Conservation (phyloP, 2,888 invertebrate genomes). For the Phanerotoma sp. region DNA sequence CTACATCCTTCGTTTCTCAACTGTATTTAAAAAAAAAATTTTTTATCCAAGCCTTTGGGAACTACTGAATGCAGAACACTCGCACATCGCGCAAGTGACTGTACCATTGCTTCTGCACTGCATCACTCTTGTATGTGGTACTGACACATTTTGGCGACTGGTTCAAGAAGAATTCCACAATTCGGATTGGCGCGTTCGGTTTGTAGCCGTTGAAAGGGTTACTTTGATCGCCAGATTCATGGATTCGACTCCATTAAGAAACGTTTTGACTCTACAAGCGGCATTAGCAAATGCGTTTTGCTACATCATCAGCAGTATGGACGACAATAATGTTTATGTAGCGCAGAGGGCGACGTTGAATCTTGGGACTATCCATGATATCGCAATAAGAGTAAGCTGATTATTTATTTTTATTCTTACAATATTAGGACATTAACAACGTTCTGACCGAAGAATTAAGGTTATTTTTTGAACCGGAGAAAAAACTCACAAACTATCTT, state of each 20-base stretch:
- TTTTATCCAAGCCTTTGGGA: constrained; percentile 84
- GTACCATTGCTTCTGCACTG: constrained; percentile 94
- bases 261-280: constrained; percentile 83
- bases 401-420: background rate
- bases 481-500: too few species aligned
- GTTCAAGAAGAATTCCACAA: constrained; percentile 93
- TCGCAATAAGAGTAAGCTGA: constrained; percentile 73
- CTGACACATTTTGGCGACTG: constrained; percentile 95
- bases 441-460: too few species aligned
- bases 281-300: constrained; percentile 96
- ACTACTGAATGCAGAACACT: constrained; percentile 86
- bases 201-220: constrained; percentile 87
- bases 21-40: too few species aligned
- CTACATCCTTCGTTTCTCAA: too few species aligned
- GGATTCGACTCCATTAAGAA: constrained; percentile 84
- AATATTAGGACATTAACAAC: too few species aligned
- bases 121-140: constrained; percentile 89
- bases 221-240: constrained; percentile 91
- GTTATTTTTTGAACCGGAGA: too few species aligned
- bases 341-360: constrained; percentile 91
- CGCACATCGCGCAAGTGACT: constrained; percentile 89
- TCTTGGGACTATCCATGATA: constrained; percentile 90
- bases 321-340: constrained; percentile 92
- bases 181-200: constrained; percentile 84
- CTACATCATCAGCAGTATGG: constrained; percentile 93